Base-by-base conservation (phyloP, 2,113 vertebrate species). In the Bagarius yarrelli region DNA sequence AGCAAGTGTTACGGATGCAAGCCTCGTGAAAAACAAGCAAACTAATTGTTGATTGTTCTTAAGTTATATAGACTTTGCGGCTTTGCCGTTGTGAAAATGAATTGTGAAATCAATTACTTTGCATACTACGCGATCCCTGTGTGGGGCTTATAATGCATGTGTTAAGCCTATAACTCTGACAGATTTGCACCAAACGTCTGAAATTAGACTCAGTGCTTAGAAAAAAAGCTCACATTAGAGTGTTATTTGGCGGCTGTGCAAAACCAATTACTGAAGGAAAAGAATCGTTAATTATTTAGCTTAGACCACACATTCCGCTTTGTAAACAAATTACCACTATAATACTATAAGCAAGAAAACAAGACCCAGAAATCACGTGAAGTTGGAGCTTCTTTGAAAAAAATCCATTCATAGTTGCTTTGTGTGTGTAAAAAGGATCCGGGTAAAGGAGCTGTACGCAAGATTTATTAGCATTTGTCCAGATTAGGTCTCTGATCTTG, bases 241-340 rank as follows among this genome's bases (percentile, higher is more conserved):
- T 86, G 80, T 87, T 83, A 89, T 88, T 87, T 90, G 88, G 85
- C 76, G 86, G 84, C 79, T 84, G 81, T 86, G 82, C 83, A 83
- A 83, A 89, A 89, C 87, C 86, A 89, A 90, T 90, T 90, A 89
- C 81, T 81, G 88, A 66, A 83, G 82, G 79, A 85, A 84, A 87
- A 90, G 79, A 88, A 82, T 73, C 85, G 87, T 88, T 88, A 86
- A 91, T 90, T 87, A 89, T 90, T 90, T 83, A 89, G 85, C 85
- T 87, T 79, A 84, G 88, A 85, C 86, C 87, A 83, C 85, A 86
- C 81, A 86, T 88, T 89, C 72, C 84, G 86, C 88, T 88, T 80
- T 84, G 87, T 88, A 86, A 90, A 89, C 85, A 88, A 88, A 86
- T 88, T 84, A 85, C 78, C 73, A 76, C 59, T 30, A 83, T 83